Evolutionary conservation across 1,140 invertebrate species (phyloP).

Genomic region (Panulirus ornatus): DNA sequence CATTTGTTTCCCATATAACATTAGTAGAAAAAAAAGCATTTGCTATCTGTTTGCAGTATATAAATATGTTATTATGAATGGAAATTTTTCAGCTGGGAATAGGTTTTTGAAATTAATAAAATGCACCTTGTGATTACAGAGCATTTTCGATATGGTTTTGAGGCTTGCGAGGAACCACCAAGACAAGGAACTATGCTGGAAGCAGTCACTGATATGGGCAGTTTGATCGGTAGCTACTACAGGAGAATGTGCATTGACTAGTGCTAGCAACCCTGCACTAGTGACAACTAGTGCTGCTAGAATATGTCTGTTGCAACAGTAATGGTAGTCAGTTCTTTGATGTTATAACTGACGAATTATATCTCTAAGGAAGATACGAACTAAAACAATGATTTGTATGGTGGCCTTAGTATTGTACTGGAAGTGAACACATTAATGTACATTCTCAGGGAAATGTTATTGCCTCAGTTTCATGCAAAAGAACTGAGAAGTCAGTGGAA

Average conservation of each 20-base stretch:
- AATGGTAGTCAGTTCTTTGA: not conserved
- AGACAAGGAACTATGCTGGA: slow-evolving; percentile 43
- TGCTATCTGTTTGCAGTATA: too few species aligned
- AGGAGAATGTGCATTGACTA: slow-evolving; percentile 61
- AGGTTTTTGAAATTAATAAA: too few species aligned
- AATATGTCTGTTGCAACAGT: not conserved
- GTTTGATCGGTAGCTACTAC: slow-evolving; percentile 62
- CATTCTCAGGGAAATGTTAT: not conserved
- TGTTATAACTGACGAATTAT: not conserved
- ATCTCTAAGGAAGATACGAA: too few species aligned
- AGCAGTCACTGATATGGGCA: slow-evolving; percentile 53
- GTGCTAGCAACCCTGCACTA: slow-evolving; percentile 51
- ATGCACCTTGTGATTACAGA: too few species aligned
- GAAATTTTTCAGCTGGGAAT: too few species aligned
- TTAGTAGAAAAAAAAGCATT: too few species aligned
- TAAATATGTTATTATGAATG: too few species aligned
- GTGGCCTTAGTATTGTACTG: not conserved
- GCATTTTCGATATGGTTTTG: slow-evolving; percentile 52
- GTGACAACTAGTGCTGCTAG: slow-evolving; percentile 36
- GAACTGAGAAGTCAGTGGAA: too few species aligned
- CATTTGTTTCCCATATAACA: too few species aligned
- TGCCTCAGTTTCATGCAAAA: not conserved
- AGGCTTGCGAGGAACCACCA: slow-evolving; percentile 15
- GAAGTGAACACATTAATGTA: not conserved
- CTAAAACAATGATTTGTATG: too few species aligned